phyloP scores from a whole-genome alignment of 2,888 invertebrate species.

The Coecobrya sp. region DNA sequence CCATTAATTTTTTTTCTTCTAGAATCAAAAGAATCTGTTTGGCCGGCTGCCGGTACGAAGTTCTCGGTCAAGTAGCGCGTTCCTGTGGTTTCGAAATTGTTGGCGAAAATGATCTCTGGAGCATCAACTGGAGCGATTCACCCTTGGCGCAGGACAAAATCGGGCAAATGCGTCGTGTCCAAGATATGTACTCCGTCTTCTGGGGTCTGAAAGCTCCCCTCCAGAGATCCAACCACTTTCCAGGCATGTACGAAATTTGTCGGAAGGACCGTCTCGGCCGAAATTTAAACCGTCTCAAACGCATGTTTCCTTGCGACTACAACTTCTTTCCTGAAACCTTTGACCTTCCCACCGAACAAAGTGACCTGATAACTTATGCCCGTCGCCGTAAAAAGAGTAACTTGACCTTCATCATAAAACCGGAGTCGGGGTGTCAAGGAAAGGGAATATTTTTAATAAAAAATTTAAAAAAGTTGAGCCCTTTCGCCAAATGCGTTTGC shows the following conservation, averaged over 20 bases:
- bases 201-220: slow-evolving; percentile 77
- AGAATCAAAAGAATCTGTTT: slow-evolving; percentile 89
- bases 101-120: slow-evolving; percentile 94
- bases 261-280: slow-evolving; percentile 96
- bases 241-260: slow-evolving; percentile 96
- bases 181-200: slow-evolving; percentile 87
- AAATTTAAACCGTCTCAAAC: slow-evolving; percentile 96
- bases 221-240: slow-evolving; percentile 97
- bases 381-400: slow-evolving; percentile 90
- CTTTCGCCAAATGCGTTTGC: slow-evolving; percentile 94
- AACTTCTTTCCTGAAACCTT: slow-evolving; percentile 97
- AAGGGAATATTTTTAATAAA: slow-evolving; percentile 95
- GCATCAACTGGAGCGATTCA: slow-evolving; percentile 96
- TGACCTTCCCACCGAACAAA: slow-evolving; percentile 96
- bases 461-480: slow-evolving; percentile 93
- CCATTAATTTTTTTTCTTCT: slow-evolving; percentile 5
- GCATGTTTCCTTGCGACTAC: slow-evolving; percentile 96
- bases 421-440: slow-evolving; percentile 96
- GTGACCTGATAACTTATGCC: slow-evolving; percentile 92
- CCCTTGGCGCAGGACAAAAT: slow-evolving; percentile 95
- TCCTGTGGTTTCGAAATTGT: slow-evolving; percentile 93
- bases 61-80: slow-evolving; percentile 91
- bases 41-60: slow-evolving; percentile 92
- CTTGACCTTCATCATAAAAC: slow-evolving; percentile 96
- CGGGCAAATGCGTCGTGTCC: slow-evolving; percentile 96